These are phyloP conservation scores for Edolisoma coerulescens DNA, from an alignment of 2,113 vertebrate genomes.

Conservation along the genomic window DNA sequence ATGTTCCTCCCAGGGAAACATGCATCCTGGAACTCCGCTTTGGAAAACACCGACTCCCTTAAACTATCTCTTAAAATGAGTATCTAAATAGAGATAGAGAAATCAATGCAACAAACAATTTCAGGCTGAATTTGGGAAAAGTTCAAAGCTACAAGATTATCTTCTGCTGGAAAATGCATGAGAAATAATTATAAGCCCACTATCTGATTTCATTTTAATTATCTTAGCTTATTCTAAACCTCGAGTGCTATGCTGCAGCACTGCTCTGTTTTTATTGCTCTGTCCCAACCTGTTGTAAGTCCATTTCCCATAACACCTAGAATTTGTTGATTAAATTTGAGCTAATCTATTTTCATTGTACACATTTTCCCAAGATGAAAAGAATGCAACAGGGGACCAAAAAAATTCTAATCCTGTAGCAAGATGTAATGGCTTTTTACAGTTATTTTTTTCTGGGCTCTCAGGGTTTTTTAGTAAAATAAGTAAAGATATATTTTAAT, in stretches of 20 bases:
- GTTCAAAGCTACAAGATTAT: background rate
- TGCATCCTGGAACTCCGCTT: fast-evolving
- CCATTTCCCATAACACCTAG: background rate
- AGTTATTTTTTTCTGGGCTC: background rate
- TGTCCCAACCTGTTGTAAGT: background rate
- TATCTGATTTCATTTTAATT: constrained; percentile 24
- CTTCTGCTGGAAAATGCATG: background rate
- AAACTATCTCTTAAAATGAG: background rate
- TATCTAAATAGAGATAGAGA: background rate
- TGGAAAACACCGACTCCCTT: background rate
- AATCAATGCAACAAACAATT: background rate
- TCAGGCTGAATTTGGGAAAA: background rate
- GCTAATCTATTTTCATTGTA: constrained; percentile 32
- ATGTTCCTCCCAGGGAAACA: background rate
- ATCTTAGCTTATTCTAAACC: background rate
- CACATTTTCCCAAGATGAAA: background rate
- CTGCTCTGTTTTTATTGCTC: background rate
- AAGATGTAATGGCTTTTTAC: constrained; percentile 1
- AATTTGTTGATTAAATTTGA: constrained; percentile 35
- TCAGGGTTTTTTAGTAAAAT: background rate
- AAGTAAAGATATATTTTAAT: constrained; percentile 40
- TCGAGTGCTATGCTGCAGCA: background rate
- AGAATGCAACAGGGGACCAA: background rate
- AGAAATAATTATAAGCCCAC: background rate
- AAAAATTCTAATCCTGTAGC: background rate